Conservation (phyloP, 1,140 invertebrate species). For the Diprion similis region DNA sequence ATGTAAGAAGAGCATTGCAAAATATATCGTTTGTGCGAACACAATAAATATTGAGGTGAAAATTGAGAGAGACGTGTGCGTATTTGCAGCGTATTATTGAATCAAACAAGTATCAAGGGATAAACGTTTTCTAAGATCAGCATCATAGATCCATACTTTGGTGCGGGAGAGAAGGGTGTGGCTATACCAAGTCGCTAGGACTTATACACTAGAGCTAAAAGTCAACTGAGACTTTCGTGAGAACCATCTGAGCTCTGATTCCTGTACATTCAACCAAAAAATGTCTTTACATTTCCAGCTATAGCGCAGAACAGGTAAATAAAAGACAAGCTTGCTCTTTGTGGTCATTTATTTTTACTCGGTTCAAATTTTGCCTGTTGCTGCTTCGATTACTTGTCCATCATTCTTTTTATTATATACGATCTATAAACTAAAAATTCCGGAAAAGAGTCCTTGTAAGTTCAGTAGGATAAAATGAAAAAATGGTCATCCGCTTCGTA, state of each 20-base stretch:
- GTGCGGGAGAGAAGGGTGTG: constrained; percentile 62
- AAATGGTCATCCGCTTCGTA: no score
- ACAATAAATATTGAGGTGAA: no score
- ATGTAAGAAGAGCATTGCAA: no score
- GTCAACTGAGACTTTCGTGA: constrained; percentile 56
- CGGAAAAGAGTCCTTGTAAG: constrained; percentile 43
- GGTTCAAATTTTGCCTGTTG: no score
- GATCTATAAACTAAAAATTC: no score
- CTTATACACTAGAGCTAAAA: constrained; percentile 49
- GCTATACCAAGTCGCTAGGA: constrained; percentile 44
- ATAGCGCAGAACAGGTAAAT: constrained; percentile 57
- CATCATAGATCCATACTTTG: constrained; percentile 60
- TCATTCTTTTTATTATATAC: no score
- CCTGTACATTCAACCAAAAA: constrained; percentile 61
- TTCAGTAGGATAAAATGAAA: constrained; percentile 10
- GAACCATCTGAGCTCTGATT: constrained; percentile 63
- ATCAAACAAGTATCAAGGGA: not conserved
- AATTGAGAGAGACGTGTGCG: not conserved
- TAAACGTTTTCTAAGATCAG: constrained; percentile 47
- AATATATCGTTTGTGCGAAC: no score
- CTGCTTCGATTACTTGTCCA: no score
- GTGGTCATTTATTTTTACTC: constrained; percentile 42
- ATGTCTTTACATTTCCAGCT: constrained; percentile 62
- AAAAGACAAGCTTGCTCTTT: constrained; percentile 57
- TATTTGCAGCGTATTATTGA: not conserved